Base-by-base conservation (phyloP, 1,140 invertebrate genomes). In the Phymorhynchus buccinoides region DNA sequence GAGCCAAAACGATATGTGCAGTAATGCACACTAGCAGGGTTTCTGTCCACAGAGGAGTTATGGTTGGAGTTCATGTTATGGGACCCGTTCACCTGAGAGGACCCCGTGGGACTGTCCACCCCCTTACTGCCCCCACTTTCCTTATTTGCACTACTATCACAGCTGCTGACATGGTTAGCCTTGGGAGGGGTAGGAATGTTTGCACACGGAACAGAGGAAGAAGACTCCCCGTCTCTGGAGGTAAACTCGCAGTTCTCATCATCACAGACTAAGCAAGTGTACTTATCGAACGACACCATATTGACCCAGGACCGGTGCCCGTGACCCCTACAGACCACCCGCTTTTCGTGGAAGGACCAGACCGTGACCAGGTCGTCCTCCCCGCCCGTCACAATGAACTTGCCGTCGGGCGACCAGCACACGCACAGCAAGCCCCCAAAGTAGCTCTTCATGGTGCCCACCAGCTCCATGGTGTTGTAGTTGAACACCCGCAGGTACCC, bases 311-410 rank as follows among this genome's bases (percentile, higher is more conserved):
- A 99, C 87, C 97, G 95, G 91, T 96, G 96, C 44, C 95, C 99
- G 92, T 99, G 97, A 4, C 98, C 98, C 48, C 99, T 94, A 44
- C 98, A 99, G 9, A 99, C 96, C 16, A 99, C 98, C 80, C 98
- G 94, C 89, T 97, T 96, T 91, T 99, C 98, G 89, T 96, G 94
- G 91, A 98, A 96, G 78, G 97, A 98, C 96, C 97, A 99, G n/a
- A 99, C 96, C 14, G 98, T 99, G 9, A 99, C 96, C 62, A 99
- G 94, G 94, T 99, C 99, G 94, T 99, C 99, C 94, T 99, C 98
- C 37, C 99, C 99, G 6, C 99, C 99, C 1, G 97, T 97, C 2
- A 98, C 98, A 62, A 99, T 96, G 91, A 98, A 98, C 90, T 96
- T 96, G 14, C 97, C 96, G 94, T 99, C 98, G 0, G 98, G 98